Percentiles rank a stretch among this genome's conserved stretches.
These are phyloP conservation scores for Cryptus viduatorius DNA, from an alignment of 2,888 invertebrate species.

Conservation along the genomic window DNA sequence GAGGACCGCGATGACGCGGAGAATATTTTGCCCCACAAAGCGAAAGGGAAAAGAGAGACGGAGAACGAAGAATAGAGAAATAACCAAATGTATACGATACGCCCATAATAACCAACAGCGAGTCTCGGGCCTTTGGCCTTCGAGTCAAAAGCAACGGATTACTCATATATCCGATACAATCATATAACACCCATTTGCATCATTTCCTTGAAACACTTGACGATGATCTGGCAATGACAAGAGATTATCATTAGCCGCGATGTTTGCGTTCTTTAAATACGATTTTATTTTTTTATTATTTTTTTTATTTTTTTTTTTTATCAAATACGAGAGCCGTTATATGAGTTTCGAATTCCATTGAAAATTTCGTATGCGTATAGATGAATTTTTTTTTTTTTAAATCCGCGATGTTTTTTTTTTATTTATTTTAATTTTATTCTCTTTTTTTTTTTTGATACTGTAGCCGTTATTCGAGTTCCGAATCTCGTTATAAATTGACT, in stretches of 20 bases:
- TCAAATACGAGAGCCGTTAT: too few relatives aligned
- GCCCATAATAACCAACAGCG: constrained; percentile 27
- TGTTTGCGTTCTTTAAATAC: not conserved
- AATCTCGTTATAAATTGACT: too few relatives aligned
- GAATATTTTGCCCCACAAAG: constrained; percentile 2
- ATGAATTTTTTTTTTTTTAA: too few relatives aligned
- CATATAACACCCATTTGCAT: constrained; percentile 48
- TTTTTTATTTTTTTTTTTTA: not conserved
- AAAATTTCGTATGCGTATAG: too few relatives aligned
- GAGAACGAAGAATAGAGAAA: constrained; percentile 1
- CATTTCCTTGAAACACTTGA: constrained; percentile 61
- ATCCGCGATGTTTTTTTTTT: too few relatives aligned
- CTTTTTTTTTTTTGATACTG: too few relatives aligned
- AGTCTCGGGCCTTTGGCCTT: constrained; percentile 45
- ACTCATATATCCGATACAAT: constrained; percentile 62
- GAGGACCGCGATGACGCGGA: constrained; percentile 20
- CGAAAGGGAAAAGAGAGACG: constrained; percentile 38
- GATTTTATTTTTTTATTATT: not conserved
- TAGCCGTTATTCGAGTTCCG: too few relatives aligned
- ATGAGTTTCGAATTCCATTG: too few relatives aligned
- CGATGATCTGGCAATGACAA: constrained; percentile 28
- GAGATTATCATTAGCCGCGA: constrained; percentile 37
- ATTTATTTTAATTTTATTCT: too few relatives aligned
- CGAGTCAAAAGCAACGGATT: constrained; percentile 58
- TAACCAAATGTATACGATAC: constrained; percentile 19